Evolutionary conservation across 2,797 vertebrate species (phyloP), one percentile per base, ranked within the genome.

Genomic region (Pogoniulus pusillus): DNA sequence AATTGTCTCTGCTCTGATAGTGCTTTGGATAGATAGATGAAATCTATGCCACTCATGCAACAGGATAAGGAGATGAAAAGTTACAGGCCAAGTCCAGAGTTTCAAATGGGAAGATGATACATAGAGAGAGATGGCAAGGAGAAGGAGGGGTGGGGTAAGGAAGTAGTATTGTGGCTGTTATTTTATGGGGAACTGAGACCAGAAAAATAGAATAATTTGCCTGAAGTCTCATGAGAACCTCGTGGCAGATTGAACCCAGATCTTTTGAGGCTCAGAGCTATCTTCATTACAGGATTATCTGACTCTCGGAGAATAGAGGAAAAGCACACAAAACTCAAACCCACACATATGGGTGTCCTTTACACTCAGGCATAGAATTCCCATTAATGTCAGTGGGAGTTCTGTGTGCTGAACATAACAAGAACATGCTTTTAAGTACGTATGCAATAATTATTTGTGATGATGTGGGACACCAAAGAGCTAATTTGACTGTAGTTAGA

Each of bases 401-500:
- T 93, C 82, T 73, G 29, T 95, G 76, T 85, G 84, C 84, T 78
- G 86, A 91, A 81, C 54, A 64, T 85, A 92, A 77, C 0, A 0
- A 80, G 78, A 92, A 63, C 85, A 54, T 90, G 63, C 86, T 95
- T 95, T 93, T 77, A 95, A 92, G 79, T 92, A 89, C 41, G 73
- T 80, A 76, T 85, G 64, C 73, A 93, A 29, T 94, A 93, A 96
- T 94, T 89, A 58, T 78, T 92, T 45, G 37, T 39, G 43, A 94
- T 94, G 94, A 91, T 82, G 89, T 72, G 79, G 93, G 89, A 66
- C 60, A 82, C 93, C 91, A 82, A 89, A 90, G 82, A 81, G 79
- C 71, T 93, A 89, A 96, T 96, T 96, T 95, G 76, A 83, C 79
- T 93, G 35, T 90, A 77, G 82, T 93, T 93, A 77, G 64, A 91